Evolutionary conservation across 2,888 invertebrate species (phyloP).

Genomic region (Tinea trinotella): DNA sequence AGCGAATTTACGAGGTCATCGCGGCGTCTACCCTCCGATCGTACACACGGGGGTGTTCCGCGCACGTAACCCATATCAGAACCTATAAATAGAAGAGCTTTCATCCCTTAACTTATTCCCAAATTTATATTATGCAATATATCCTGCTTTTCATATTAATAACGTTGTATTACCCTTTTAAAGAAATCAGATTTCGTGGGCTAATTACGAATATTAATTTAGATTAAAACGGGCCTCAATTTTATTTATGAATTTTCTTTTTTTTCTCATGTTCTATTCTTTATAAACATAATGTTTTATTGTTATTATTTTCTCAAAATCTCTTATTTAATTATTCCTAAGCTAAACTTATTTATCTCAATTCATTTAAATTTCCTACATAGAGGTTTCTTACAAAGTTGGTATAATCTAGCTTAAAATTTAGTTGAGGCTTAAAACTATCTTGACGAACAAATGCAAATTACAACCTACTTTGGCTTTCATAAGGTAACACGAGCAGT

Average conservation of each 20-base stretch:
- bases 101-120: constrained; percentile 35
- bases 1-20: constrained; percentile 1
- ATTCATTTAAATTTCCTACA: no score
- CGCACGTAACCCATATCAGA: not conserved
- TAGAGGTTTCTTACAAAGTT: not conserved
- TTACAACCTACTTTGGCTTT: constrained; percentile 9
- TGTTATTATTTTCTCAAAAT: no score
- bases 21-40: not conserved
- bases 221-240: no score
- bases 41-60: not conserved
- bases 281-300: no score
- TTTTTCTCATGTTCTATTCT: no score
- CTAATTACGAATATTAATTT: not conserved
- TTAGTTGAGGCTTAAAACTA: not conserved
- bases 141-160: not conserved
- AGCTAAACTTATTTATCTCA: no score
- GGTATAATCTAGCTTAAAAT: not conserved
- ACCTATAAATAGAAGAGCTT: constrained; percentile 40
- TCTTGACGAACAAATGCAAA: not conserved
- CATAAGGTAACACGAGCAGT: constrained; percentile 15
- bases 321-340: no score
- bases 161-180: not conserved
- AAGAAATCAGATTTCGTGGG: not conserved
- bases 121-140: constrained; percentile 11
- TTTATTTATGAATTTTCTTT: no score